Percentiles rank a stretch among this genome's conserved stretches.
Evolutionary conservation across 2,797 vertebrate species (phyloP).

Genomic region (Dryobates pubescens): DNA sequence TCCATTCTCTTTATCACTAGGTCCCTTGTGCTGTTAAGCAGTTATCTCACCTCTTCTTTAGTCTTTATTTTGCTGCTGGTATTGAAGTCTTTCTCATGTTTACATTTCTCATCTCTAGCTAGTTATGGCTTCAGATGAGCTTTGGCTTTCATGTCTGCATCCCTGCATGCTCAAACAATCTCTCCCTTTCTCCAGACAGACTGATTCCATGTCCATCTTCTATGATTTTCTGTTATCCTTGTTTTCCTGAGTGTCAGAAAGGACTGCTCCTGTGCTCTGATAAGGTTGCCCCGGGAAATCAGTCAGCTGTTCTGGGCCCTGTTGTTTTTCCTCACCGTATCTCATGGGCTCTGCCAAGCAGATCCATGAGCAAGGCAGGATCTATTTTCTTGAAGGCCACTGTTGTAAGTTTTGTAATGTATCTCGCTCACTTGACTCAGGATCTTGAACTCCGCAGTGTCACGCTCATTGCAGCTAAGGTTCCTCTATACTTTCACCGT

Average conservation of each 20-base stretch:
- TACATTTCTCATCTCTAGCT: neutral
- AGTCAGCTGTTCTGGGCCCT: neutral
- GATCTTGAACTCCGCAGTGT: neutral
- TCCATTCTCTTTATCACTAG: neutral
- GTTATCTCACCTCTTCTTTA: neutral
- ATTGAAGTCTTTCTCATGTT: neutral
- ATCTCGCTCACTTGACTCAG: neutral
- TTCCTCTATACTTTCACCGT: neutral
- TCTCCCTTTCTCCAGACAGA: neutral
- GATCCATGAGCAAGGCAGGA: neutral
- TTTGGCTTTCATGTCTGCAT: neutral
- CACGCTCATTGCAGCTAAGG: neutral
- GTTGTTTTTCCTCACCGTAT: neutral
- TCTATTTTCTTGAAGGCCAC: neutral
- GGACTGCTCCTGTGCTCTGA: neutral
- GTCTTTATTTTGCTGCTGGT: fast-evolving
- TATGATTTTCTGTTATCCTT: neutral
- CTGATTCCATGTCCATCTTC: neutral
- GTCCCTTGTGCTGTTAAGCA: neutral
- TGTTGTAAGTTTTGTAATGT: neutral
- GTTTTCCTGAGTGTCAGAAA: neutral
- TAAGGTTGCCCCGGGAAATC: neutral
- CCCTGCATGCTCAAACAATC: neutral
- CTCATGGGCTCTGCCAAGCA: neutral
- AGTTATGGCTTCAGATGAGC: neutral